Evolutionary conservation across 2,888 invertebrate genomes (phyloP), one percentile per base, ranked within the genome.

Genomic region (Ectobius pallidus): DNA sequence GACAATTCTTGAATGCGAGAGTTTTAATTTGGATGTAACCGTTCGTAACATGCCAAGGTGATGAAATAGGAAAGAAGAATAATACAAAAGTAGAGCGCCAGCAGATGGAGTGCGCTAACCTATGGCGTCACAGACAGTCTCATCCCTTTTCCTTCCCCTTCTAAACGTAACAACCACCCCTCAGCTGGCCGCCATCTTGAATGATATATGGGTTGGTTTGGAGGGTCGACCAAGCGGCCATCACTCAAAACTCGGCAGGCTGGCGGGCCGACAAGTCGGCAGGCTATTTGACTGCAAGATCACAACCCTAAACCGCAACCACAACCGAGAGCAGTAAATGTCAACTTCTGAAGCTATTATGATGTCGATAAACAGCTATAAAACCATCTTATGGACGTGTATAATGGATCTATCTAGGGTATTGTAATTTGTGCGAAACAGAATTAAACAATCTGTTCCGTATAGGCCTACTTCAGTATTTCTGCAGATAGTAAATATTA

Each of bases 151-250:
- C 78, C 78, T 74, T 75, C 78, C 79, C 78, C 79, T 58, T 68
- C 70, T 42, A 46, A 67, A 44, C 65, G 27, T 69, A 32, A 30
- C 63, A 27, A 34, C 72, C 44, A 44, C 78, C 70, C 68, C 62
- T 52, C 65, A 42, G 22, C 44, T 25, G 27, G 77, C 82, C 82
- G 83, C 83, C 82, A 84, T 82, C 82, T 83, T 85, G 85, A 85
- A 86, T 86, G 86, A 86, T 86, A 84, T 86, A 86, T 86, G 85
- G 85, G 85, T 84, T 83, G 84, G 85, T 85, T 85, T 86, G 85
- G 84, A 82, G 84, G 84, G 85, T 85, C 84, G 85, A 81, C 84
- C 83, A 82, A 82, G 85, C 85, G 84, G 84, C 86, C 86, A 86
- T 86, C 86, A 86, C 85, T 86, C 86, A 86, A 85, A 70, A 69